Evolutionary conservation across 2,113 vertebrate genomes (phyloP).

Genomic region (Catagonus wagneri): DNA sequence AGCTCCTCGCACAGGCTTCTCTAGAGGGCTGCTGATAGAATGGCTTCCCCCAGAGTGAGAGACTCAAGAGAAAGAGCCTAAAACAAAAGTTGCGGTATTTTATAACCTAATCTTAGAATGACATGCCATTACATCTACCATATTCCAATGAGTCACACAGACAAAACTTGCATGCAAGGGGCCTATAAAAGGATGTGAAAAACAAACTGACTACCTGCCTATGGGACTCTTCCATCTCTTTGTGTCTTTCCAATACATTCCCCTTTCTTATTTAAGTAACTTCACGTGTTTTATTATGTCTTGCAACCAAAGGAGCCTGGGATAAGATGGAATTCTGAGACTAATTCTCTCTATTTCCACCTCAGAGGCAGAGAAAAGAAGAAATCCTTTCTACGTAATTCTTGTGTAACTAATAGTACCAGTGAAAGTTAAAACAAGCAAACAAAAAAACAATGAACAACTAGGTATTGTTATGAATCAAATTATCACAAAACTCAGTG

Average conservation of each 20-base stretch:
- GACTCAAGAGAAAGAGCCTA: not conserved
- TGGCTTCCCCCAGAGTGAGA: not conserved
- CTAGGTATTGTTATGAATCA: not conserved
- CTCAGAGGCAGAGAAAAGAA: not conserved
- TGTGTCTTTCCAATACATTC: not conserved
- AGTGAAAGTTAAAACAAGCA: not conserved
- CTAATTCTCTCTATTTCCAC: not conserved
- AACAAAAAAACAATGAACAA: not conserved
- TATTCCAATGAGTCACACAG: not conserved
- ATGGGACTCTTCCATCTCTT: not conserved
- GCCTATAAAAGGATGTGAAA: not conserved
- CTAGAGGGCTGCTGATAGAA: not conserved
- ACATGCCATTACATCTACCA: not conserved
- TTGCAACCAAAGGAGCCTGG: not conserved
- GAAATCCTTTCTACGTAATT: not conserved
- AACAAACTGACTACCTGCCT: not conserved
- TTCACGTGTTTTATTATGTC: not conserved
- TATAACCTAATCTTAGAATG: not conserved
- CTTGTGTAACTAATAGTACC: not conserved
- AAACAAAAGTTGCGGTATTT: not conserved
- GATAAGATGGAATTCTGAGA: not conserved
- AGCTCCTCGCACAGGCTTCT: not conserved
- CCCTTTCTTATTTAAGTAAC: not conserved
- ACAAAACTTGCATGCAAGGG: not conserved
- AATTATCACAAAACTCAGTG: not conserved